Evolutionary conservation across 2,797 vertebrate genomes (phyloP).

Genomic region (Bradypodion ventrale): DNA sequence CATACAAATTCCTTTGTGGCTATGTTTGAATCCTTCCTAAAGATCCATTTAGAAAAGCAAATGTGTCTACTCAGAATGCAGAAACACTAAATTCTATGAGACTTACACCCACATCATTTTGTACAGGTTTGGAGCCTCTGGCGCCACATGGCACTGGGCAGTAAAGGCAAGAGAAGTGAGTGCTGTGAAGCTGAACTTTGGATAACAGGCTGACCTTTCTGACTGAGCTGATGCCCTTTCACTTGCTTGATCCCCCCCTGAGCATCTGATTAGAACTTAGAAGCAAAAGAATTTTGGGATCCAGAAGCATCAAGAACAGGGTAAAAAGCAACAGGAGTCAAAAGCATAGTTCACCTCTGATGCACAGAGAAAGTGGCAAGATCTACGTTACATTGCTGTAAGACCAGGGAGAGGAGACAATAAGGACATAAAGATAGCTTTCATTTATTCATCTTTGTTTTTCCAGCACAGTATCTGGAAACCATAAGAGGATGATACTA

Average conservation of each 20-base stretch:
- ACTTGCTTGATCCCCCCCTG: slow-evolving; percentile 22
- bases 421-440: rapidly evolving
- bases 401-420: neutral
- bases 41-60: neutral
- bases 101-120: neutral
- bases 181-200: slow-evolving; percentile 4
- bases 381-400: neutral
- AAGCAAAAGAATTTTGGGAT: slow-evolving; percentile 58
- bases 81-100: neutral
- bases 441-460: neutral
- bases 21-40: slow-evolving; percentile 5
- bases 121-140: neutral
- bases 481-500: neutral
- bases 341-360: neutral
- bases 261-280: slow-evolving; percentile 48
- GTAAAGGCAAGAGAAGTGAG: slow-evolving; percentile 11
- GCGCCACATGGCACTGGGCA: neutral
- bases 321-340: slow-evolving; percentile 31
- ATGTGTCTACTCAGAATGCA: neutral
- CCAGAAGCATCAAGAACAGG: slow-evolving; percentile 23
- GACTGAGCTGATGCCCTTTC: slow-evolving; percentile 45
- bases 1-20: rapidly evolving
- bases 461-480: neutral
- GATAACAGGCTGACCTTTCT: slow-evolving; percentile 17
- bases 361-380: neutral